phyloP scores from a whole-genome alignment of 2,113 vertebrate species.

The Cromileptes altivelis region DNA sequence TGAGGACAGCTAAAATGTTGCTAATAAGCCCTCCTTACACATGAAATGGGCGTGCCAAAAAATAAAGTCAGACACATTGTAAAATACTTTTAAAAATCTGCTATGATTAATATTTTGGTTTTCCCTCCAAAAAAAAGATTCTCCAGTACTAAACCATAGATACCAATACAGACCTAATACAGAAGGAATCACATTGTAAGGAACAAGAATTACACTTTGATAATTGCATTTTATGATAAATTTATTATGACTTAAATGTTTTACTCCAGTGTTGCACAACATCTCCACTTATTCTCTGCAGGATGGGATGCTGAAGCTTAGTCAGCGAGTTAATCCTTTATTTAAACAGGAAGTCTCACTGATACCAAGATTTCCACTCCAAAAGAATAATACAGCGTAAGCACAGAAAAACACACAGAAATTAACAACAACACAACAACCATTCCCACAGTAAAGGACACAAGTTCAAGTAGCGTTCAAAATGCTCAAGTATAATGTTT shows the following conservation, averaged over 20 bases:
- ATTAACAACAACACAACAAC: not conserved
- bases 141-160: too few relatives aligned
- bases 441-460: not conserved
- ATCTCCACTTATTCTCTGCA: not conserved
- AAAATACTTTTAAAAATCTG: too few relatives aligned
- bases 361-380: not conserved
- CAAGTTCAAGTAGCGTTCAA: not conserved
- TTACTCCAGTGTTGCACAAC: not conserved
- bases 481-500: not conserved
- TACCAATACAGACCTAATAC: not conserved
- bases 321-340: not conserved
- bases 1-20: not conserved
- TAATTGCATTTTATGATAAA: not conserved
- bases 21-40: not conserved
- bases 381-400: not conserved
- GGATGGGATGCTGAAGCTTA: not conserved
- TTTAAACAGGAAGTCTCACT: slow-evolving; percentile 1
- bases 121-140: too few relatives aligned
- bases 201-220: not conserved
- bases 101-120: too few relatives aligned
- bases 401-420: not conserved
- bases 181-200: not conserved
- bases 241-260: too few relatives aligned
- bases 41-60: not conserved
- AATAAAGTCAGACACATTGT: too few relatives aligned